Percentiles rank a stretch among this genome's conserved stretches.
These are phyloP conservation scores for Pocillopora damicornis DNA, from an alignment of 64 coral and sea anemone species.

Conservation along the genomic window DNA sequence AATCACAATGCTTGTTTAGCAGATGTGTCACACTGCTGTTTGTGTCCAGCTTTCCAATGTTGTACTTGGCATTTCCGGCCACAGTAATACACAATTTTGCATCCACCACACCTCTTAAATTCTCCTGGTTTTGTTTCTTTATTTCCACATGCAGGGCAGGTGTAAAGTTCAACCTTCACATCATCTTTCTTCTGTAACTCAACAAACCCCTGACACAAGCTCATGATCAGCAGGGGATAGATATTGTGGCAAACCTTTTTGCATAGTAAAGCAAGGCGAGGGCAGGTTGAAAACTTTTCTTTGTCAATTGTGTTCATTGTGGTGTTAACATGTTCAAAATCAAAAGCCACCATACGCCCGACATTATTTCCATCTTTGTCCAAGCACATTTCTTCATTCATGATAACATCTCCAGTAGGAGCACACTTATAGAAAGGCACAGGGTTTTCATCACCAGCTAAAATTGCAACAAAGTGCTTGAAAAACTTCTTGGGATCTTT, in stretches of 20 bases:
- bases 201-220: constrained; percentile 29
- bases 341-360: constrained; percentile 24
- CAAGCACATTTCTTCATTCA: constrained; percentile 45
- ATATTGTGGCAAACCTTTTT: constrained; percentile 39
- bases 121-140: constrained; percentile 30
- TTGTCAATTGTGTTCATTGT: constrained; percentile 16
- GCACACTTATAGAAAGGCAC: constrained; percentile 32
- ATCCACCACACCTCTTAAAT: constrained; percentile 50
- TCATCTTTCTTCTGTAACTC: constrained; percentile 24
- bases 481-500: constrained; percentile 40
- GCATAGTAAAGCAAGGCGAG: constrained; percentile 26
- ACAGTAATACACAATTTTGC: constrained; percentile 52
- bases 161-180: constrained; percentile 3
- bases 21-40: constrained; percentile 14
- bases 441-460: constrained; percentile 35
- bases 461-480: constrained; percentile 25
- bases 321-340: constrained; percentile 30
- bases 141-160: constrained; percentile 20
- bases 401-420: constrained; percentile 24
- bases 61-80: constrained; percentile 30
- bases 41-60: constrained; percentile 53
- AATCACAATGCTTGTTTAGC: not conserved
- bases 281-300: constrained; percentile 30
- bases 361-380: constrained; percentile 32
- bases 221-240: constrained; percentile 32